phyloP scores from a whole-genome alignment of 2,888 invertebrate genomes.

The Ophonus ardosiacus region DNA sequence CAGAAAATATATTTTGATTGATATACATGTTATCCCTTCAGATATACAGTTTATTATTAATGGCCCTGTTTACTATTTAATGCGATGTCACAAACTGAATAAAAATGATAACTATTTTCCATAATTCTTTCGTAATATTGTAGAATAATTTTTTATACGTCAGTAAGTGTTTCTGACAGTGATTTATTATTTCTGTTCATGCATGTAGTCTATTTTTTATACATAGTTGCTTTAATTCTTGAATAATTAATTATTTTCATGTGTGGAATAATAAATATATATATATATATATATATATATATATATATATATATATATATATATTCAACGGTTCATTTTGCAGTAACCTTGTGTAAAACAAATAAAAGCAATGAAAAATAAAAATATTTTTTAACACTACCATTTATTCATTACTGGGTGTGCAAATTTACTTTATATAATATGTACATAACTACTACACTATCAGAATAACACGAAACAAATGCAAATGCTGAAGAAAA shows the following conservation, averaged over 20 bases:
- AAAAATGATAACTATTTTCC: constrained; percentile 29
- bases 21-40: background rate
- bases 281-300: background rate
- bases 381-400: no score
- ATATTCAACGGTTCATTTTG: no score
- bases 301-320: background rate
- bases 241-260: constrained; percentile 8
- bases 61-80: background rate
- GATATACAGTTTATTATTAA: constrained; percentile 9
- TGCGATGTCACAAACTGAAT: constrained; percentile 15
- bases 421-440: no score
- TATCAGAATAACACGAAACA: no score
- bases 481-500: no score
- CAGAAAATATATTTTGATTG: no score
- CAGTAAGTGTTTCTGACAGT: background rate
- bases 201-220: background rate
- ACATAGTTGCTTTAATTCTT: background rate
- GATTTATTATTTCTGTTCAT: constrained; percentile 5
- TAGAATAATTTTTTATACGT: background rate
- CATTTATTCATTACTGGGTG: no score
- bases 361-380: no score
- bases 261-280: background rate
- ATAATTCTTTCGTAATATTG: constrained; percentile 9
- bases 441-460: no score
- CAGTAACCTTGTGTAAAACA: no score